A percentile compares a stretch with the other conserved stretches of the same genome.
Conservation (phyloP, 2,888 invertebrate species). For the Thecophora atra region DNA sequence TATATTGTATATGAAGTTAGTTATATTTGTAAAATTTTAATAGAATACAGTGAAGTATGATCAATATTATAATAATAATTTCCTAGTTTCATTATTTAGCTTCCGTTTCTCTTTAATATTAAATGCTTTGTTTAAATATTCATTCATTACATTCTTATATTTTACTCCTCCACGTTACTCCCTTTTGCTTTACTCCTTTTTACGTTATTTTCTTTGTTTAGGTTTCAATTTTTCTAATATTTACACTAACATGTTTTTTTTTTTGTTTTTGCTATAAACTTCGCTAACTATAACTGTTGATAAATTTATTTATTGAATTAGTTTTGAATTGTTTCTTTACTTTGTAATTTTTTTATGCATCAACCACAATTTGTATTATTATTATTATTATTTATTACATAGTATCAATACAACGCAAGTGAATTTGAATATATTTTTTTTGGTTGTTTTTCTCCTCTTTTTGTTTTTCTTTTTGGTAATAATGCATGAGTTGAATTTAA, state of each 20-base stretch:
- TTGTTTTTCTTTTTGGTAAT: conserved; percentile 35
- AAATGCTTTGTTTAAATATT: conserved; percentile 28
- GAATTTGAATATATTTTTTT: conserved; percentile 25
- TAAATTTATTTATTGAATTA: conserved; percentile 29
- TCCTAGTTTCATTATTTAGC: conserved; percentile 30
- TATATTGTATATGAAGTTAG: conserved; percentile 2
- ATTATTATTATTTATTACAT: conserved; percentile 31
- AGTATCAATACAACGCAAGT: conserved; percentile 23
- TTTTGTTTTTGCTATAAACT: conserved; percentile 42
- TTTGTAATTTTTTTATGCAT: conserved; percentile 39
- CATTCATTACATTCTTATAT: conserved; percentile 7
- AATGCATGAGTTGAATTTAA: conserved; percentile 37
- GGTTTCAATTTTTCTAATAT: conserved; percentile 41
- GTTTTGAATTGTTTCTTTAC: conserved; percentile 21
- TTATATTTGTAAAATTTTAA: conserved; percentile 27
- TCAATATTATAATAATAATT: conserved; percentile 20
- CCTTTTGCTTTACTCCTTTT: no score
- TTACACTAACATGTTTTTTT: conserved; percentile 40
- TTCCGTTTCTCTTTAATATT: conserved; percentile 24
- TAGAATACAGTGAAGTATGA: conserved; percentile 25
- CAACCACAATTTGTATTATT: conserved; percentile 36
- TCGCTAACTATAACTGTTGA: conserved; percentile 52
- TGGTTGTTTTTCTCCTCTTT: no score
- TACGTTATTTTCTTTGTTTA: conserved; percentile 16
- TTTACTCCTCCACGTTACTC: no score